These are phyloP conservation scores for Achroia grisella DNA, from an alignment of 1,140 invertebrate species.

Conservation along the genomic window DNA sequence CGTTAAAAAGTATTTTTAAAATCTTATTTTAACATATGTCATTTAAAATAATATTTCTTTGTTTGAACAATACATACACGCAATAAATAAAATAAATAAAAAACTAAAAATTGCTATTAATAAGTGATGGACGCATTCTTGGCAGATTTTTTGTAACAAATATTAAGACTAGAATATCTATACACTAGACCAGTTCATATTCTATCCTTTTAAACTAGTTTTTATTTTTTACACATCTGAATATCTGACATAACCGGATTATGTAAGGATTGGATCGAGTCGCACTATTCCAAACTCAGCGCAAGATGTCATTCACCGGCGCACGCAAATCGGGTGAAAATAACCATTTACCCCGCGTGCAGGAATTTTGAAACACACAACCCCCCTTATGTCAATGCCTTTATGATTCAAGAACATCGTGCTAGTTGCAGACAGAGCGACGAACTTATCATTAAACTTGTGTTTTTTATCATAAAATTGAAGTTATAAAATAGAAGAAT, in stretches of 20 bases:
- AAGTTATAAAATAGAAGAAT: background rate
- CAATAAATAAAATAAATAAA: no score
- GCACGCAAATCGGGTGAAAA: slow-evolving; percentile 20
- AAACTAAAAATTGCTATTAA: no score
- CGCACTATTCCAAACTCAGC: slow-evolving; percentile 7
- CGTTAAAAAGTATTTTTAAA: no score
- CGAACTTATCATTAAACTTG: slow-evolving; percentile 11
- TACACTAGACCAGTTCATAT: no score
- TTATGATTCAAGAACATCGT: slow-evolving; percentile 22
- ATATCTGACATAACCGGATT: background rate
- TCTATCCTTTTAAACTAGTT: no score
- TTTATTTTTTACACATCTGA: no score
- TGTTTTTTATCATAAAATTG: background rate
- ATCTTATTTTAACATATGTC: no score
- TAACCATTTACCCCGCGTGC: slow-evolving; percentile 17
- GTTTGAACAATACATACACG: no score
- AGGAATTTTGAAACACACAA: slow-evolving; percentile 23
- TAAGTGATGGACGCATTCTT: no score
- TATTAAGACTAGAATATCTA: no score
- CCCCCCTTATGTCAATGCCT: slow-evolving; percentile 28
- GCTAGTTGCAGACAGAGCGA: slow-evolving; percentile 26
- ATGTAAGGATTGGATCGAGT: background rate
- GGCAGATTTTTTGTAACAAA: no score
- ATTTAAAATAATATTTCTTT: no score
- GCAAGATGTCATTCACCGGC: slow-evolving; percentile 16